These are phyloP conservation scores for Halcyon badia DNA, from an alignment of 2,797 vertebrate genomes.

Conservation along the genomic window DNA sequence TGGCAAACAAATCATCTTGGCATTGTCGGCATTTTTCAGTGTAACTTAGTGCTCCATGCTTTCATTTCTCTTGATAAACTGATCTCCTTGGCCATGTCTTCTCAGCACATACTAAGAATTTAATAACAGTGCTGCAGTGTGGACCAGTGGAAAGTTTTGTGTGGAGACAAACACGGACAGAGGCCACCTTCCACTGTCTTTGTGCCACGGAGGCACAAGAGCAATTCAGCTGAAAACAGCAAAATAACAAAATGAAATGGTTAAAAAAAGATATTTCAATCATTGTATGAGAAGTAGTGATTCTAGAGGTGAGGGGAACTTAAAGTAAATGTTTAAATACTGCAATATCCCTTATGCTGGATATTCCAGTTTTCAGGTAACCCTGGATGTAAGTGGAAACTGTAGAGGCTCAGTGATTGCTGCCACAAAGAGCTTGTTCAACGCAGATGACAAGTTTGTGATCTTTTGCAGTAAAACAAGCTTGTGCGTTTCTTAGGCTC, in stretches of 20 bases:
- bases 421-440: not conserved
- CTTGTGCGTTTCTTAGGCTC: not conserved
- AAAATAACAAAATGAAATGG: not conserved
- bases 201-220: not conserved
- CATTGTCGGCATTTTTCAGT: fast-evolving
- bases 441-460: not conserved
- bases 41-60: not conserved
- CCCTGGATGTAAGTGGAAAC: not conserved
- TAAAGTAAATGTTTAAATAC: not conserved
- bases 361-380: not conserved
- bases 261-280: not conserved
- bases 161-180: not conserved
- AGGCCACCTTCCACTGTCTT: not conserved
- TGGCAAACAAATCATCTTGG: not conserved
- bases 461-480: not conserved
- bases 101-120: not conserved
- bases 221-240: not conserved
- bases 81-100: not conserved
- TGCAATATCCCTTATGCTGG: not conserved
- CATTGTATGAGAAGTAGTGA: not conserved
- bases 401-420: not conserved
- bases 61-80: not conserved
- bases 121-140: not conserved
- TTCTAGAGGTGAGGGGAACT: not conserved
- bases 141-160: not conserved